phyloP scores from a whole-genome alignment of 2,888 invertebrate genomes.

The Lycaena phlaeas region DNA sequence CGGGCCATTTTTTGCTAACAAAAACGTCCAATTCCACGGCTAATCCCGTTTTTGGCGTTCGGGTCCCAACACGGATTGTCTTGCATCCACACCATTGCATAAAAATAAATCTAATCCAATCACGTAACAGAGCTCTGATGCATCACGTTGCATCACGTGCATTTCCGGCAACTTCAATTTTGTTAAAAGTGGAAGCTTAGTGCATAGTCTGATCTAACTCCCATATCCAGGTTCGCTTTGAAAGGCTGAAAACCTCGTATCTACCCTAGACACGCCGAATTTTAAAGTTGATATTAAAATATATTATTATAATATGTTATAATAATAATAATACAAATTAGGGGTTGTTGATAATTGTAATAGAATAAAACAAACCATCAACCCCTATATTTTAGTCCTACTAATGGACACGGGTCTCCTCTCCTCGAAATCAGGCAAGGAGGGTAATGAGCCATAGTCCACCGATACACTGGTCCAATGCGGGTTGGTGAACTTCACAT shows the following conservation, averaged over 20 bases:
- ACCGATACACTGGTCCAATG: no score
- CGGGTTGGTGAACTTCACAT: no score
- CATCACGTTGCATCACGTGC: no score
- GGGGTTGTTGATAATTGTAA: no score
- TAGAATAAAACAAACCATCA: no score
- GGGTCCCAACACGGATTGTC: conserved; percentile 9
- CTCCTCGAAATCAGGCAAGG: no score
- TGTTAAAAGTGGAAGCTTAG: conserved; percentile 62
- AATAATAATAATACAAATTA: no score
- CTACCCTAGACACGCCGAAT: conserved; percentile 30
- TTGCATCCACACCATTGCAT: conserved; percentile 9
- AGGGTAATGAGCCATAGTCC: no score
- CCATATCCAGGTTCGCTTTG: conserved; percentile 33
- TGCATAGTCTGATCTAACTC: conserved; percentile 46
- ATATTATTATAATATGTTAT: no score
- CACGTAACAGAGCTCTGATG: conserved; percentile 47
- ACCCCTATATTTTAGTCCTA: no score
- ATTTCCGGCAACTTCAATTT: conserved; percentile 59
- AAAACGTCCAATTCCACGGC: conserved; percentile 1
- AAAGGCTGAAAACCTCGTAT: conserved; percentile 25
- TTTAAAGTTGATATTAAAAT: conserved; percentile 9
- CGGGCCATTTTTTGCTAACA: no score
- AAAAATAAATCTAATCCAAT: conserved; percentile 36
- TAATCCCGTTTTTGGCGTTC: conserved; percentile 7
- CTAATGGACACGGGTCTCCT: no score